These are phyloP conservation scores for Chironomus tentans DNA, from an alignment of 2,888 invertebrate species.

Conservation along the genomic window DNA sequence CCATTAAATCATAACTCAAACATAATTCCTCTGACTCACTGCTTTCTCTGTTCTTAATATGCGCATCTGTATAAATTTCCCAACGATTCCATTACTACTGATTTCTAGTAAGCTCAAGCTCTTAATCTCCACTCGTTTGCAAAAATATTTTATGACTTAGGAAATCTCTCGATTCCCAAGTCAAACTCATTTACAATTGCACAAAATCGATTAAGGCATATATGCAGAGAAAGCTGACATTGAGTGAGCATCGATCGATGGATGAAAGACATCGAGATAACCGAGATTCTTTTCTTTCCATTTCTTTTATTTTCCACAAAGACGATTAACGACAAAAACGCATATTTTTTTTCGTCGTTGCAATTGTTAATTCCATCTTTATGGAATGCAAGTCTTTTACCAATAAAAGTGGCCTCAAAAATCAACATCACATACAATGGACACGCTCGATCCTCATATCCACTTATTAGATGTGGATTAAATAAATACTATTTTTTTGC, in stretches of 20 bases:
- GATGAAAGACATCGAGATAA: not conserved
- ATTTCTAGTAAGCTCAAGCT: too few relatives aligned
- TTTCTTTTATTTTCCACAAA: too few relatives aligned
- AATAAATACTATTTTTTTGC: too few relatives aligned
- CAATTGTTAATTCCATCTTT: not conserved
- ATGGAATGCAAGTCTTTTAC: not conserved
- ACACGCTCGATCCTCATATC: not conserved
- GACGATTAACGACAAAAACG: too few relatives aligned
- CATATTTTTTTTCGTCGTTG: not conserved
- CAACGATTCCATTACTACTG: too few relatives aligned
- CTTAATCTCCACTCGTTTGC: too few relatives aligned
- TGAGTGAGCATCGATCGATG: conserved; percentile 15
- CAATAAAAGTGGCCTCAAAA: not conserved
- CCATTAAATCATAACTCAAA: too few relatives aligned
- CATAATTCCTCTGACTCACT: too few relatives aligned
- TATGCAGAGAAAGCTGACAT: conserved; percentile 17
- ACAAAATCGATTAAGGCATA: conserved; percentile 7
- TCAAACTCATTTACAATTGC: not conserved
- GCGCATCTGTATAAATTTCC: too few relatives aligned
- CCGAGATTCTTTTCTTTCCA: not conserved
- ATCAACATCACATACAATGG: not conserved
- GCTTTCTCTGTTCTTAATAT: too few relatives aligned
- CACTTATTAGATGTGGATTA: too few relatives aligned
- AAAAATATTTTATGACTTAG: too few relatives aligned
- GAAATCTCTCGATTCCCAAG: not conserved